Base-by-base conservation (phyloP, 2,113 vertebrate genomes). In the Chaenocephalus aceratus region DNA sequence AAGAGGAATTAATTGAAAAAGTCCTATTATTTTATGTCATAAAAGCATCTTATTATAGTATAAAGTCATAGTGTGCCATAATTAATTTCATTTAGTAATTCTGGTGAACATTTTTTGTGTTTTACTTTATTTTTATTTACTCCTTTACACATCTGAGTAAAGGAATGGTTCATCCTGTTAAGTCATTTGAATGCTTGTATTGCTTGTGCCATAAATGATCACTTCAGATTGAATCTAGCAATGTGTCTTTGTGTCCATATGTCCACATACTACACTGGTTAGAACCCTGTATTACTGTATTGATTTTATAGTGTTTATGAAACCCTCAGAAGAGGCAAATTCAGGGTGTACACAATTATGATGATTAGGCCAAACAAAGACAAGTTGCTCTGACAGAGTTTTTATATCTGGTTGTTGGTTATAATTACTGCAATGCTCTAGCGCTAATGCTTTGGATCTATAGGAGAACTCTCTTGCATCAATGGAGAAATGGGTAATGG, bases 341-440 rank as follows among this genome's bases (percentile, higher is more conserved):
- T 46, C 54, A 58, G 63, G 4, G 53, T 65, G 26, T 44, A n/a
- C 6, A 26, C 80, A 78, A 58, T 52, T 26, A 41, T 15, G 13
- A 30, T n/a, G 73, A 69, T 68, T 51, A 75, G 44, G 10, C 18
- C 46, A 82, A 56, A 60, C 26, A 4, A 59, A 76, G 68, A 68
- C 14, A 72, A 52, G 34, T 18, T 3, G 15, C 14, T 59, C 34
- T 59, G 30, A 34, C 26, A 26, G 30, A 36, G 12, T 61, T 56
- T 14, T 23, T 13, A 14, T 67, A 15, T 83, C 51, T 59, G n/a
- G 1, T 34, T 21, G 13, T 18, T 70, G 44, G 10, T 41, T 30
- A 5, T 51, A 56, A 69, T 74, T 48, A 54, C 44, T 26, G 18
- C 13, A 10, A 34, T 18, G 13, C 46, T 48, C 12, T 60, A 26